Conservation (phyloP, 2,888 invertebrate genomes). For the Polylopha cassiicola region DNA sequence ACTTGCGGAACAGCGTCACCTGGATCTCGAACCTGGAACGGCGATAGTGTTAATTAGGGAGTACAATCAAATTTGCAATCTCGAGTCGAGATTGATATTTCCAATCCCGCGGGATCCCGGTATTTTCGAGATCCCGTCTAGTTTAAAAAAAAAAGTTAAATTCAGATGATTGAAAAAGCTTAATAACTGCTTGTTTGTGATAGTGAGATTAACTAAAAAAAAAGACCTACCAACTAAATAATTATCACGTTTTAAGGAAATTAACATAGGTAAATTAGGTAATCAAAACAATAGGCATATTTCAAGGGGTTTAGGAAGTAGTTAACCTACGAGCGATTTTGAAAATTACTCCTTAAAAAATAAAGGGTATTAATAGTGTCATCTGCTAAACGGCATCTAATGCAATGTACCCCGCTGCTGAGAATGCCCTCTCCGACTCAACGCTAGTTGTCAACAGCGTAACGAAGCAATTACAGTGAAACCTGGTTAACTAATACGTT, state of each 20-base stretch:
- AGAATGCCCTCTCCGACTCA: conserved; percentile 17
- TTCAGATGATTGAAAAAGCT: conserved; percentile 2
- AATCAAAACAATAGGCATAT: conserved; percentile 6
- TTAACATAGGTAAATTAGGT: conserved; percentile 6
- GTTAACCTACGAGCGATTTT: conserved; percentile 8
- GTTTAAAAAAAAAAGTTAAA: too few relatives aligned
- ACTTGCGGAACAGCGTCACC: conserved; percentile 87
- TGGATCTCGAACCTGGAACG: conserved; percentile 85
- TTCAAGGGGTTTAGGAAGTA: conserved; percentile 1
- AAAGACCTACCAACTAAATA: background rate
- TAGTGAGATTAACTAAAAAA: conserved; percentile 14
- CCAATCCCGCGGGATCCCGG: too few relatives aligned
- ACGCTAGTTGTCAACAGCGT: conserved; percentile 9
- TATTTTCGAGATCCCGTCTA: too few relatives aligned
- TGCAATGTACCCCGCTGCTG: conserved; percentile 14
- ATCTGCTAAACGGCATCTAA: conserved; percentile 11
- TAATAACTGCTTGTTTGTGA: conserved; percentile 5
- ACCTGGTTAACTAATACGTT: too few relatives aligned
- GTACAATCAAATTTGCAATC: too few relatives aligned
- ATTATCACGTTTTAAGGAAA: background rate
- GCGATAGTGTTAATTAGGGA: too few relatives aligned
- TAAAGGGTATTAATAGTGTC: conserved; percentile 7
- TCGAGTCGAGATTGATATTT: too few relatives aligned
- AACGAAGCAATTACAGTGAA: background rate
- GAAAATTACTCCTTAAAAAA: conserved; percentile 15